Base-by-base conservation (phyloP, 2,797 vertebrate species). In the Hydrocynus forskahlii region DNA sequence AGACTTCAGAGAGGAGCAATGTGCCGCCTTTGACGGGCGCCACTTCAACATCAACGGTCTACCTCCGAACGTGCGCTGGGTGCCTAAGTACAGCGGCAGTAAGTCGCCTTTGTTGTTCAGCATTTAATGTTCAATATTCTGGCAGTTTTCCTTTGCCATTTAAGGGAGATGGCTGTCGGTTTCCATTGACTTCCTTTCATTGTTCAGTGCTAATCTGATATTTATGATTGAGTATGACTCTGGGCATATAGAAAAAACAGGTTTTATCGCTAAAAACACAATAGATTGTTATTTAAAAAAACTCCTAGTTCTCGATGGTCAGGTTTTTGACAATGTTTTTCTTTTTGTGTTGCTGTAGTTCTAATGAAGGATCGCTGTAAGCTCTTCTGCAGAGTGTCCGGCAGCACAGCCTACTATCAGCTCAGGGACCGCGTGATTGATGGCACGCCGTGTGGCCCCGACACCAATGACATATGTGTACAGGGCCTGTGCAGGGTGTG, bases 11-110 rank as follows among this genome's bases (percentile, higher is more conserved):
- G 97, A 97, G 81, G 95, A 97, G 67, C 98, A 99, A 87, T 99
- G 98, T 88, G 96, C 96, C 74, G 95, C 96, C 23, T 99, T 97
- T 84, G 95, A 99, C 77, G 97, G 97, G 86, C 97, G 96, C 87
- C 97, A 99, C 93, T 97, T 99, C 75, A 98, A 98, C 92, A 99
- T 99, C 92, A 97, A 96, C 1, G 97, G 97, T 72, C 95, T 99
- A 84, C 94, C 97, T 12, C 93, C 97, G 85, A 92, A 94, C 10
- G 97, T 99, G 75, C 95, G 95, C 87, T 99, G 98, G 98, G 92
- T 98, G 83, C 98, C 98, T 75, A 99, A 98, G 90, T 98, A 99
- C 89, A 98, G 96, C 43, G 98, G 97, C 86, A 97, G 98, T 99
- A 92, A 98, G 97, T 97, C 35, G 35, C 35, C 2, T 35, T 35